Percentiles rank a stretch among this genome's conserved stretches.
Evolutionary conservation across 2,888 invertebrate genomes (phyloP).

Genomic region (Melieria crassipennis): DNA sequence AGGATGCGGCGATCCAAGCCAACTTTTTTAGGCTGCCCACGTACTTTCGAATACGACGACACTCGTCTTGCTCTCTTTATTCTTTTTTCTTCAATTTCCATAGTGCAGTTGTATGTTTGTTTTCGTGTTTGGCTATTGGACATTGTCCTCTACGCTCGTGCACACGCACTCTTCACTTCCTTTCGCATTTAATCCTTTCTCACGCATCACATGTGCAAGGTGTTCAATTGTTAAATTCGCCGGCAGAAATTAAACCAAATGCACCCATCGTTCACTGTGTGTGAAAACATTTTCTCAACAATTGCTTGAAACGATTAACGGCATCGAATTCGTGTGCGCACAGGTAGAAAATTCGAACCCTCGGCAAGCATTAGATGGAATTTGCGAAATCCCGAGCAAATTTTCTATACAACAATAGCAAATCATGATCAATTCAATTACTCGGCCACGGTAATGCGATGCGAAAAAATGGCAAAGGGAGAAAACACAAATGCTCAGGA

Average conservation of each 20-base stretch:
- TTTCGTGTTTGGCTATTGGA: too few species aligned
- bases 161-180: neutral
- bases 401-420: slow-evolving; percentile 52
- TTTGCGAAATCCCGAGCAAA: slow-evolving; percentile 45
- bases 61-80: too few species aligned
- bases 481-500: neutral
- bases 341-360: slow-evolving; percentile 6
- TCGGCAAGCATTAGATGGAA: slow-evolving; percentile 28
- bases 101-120: too few species aligned
- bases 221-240: neutral
- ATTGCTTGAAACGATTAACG: slow-evolving; percentile 45
- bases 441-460: slow-evolving; percentile 22
- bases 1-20: too few species aligned
- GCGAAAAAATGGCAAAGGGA: slow-evolving; percentile 9
- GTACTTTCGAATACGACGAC: too few species aligned
- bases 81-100: too few species aligned
- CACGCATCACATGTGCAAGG: slow-evolving; percentile 1
- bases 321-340: slow-evolving; percentile 31
- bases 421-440: slow-evolving; percentile 62
- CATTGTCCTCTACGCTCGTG: too few species aligned
- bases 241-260: slow-evolving; percentile 4
- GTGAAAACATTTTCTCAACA: slow-evolving; percentile 43
- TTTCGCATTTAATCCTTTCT: slow-evolving; percentile 31
- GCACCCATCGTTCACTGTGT: slow-evolving; percentile 26
- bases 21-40: too few species aligned